These are phyloP conservation scores for Enteromius thamalakanensis DNA, from an alignment of 2,797 vertebrate species.

Conservation along the genomic window DNA sequence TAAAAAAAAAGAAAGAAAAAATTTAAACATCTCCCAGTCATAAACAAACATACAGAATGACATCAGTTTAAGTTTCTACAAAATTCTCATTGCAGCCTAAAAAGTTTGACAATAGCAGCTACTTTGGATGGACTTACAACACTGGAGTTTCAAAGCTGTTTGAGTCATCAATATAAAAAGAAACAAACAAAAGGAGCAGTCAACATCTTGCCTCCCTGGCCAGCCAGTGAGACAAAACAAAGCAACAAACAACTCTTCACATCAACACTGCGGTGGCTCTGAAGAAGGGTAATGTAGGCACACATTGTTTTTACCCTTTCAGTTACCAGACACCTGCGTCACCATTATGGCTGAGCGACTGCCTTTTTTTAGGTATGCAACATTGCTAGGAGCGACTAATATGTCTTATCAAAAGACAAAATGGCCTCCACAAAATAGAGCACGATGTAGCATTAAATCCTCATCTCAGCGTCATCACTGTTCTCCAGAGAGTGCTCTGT, in stretches of 20 bases:
- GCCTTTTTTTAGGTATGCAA: conserved; percentile 38
- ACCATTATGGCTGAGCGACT: conserved; percentile 54
- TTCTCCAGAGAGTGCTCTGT: conserved; percentile 89
- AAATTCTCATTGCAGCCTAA: conserved; percentile 61
- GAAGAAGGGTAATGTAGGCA: conserved; percentile 51
- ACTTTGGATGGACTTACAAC: conserved; percentile 72
- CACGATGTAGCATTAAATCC: conserved; percentile 80
- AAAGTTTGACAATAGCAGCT: conserved; percentile 63
- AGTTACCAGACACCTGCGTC: conserved; percentile 76
- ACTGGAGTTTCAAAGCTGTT: conserved; percentile 69
- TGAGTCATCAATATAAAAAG: conserved; percentile 70
- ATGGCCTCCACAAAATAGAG: conserved; percentile 23
- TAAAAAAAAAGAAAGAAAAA: conserved; percentile 64
- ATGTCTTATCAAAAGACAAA: conserved; percentile 46
- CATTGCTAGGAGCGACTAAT: conserved; percentile 29
- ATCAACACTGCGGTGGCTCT: conserved; percentile 59
- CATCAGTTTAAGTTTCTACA: conserved; percentile 63
- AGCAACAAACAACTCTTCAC: conserved; percentile 72
- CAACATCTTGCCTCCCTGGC: conserved; percentile 78
- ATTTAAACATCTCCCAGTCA: conserved; percentile 36
- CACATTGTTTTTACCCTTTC: conserved; percentile 61
- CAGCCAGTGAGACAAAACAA: conserved; percentile 81
- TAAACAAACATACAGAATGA: conserved; percentile 52
- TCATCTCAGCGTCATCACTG: conserved; percentile 90
- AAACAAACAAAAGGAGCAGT: conserved; percentile 64